These are phyloP conservation scores for Orchestes rusci DNA, from an alignment of 2,888 invertebrate species.

Conservation along the genomic window DNA sequence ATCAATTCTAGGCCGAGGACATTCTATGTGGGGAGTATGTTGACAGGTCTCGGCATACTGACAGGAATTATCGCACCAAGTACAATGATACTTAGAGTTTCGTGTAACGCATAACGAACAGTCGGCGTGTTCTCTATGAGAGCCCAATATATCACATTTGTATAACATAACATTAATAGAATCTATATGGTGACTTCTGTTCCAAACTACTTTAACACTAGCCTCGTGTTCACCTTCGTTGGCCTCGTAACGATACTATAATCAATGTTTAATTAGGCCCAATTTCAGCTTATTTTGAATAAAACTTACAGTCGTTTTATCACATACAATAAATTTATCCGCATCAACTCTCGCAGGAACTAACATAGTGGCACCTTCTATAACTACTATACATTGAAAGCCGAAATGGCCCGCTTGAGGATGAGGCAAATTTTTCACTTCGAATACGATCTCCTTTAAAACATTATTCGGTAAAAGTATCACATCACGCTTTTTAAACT, in stretches of 20 bases:
- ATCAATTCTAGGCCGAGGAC: conserved; percentile 86
- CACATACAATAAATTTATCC: conserved; percentile 77
- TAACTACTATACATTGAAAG: conserved; percentile 85
- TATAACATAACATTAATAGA: conserved; percentile 85
- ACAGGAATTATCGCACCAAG: conserved; percentile 91
- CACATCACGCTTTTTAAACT: conserved; percentile 68
- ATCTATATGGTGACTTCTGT: conserved; percentile 86
- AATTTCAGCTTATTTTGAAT: too few relatives aligned
- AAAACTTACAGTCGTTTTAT: conserved; percentile 76
- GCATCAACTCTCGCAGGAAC: conserved; percentile 79
- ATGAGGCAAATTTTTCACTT: conserved; percentile 86
- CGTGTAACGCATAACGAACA: conserved; percentile 94
- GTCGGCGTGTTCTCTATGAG: conserved; percentile 88
- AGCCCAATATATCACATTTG: conserved; percentile 92
- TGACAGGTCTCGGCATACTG: conserved; percentile 79
- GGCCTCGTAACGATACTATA: conserved; percentile 80
- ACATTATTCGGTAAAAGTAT: conserved; percentile 84
- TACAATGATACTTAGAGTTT: conserved; percentile 84
- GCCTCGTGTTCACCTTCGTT: conserved; percentile 82
- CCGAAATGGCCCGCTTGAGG: conserved; percentile 85
- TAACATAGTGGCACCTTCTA: conserved; percentile 83
- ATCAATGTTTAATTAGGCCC: conserved; percentile 10
- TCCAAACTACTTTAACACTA: conserved; percentile 88
- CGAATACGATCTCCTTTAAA: conserved; percentile 78
- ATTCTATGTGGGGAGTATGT: conserved; percentile 72